A percentile compares a stretch with the other conserved stretches of the same genome.
Evolutionary conservation across 2,888 invertebrate species (phyloP).

Genomic region (Drosophila antonietae): DNA sequence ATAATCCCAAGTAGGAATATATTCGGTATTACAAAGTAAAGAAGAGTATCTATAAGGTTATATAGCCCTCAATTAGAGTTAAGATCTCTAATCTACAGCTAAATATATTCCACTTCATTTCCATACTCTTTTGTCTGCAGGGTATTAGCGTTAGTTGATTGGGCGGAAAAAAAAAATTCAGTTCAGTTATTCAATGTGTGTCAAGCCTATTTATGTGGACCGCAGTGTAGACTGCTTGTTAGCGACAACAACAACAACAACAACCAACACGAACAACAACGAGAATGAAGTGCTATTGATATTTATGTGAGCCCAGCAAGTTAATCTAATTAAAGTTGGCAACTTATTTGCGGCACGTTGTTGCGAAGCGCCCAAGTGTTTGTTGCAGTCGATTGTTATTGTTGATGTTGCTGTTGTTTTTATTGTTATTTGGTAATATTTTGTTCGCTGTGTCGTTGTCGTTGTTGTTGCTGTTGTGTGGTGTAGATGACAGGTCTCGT

Average conservation of each 20-base stretch:
- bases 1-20: too few species aligned
- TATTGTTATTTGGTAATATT: neutral
- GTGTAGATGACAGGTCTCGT: constrained; percentile 26
- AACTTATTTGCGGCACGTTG: constrained; percentile 39
- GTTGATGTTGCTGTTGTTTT: neutral
- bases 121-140: neutral
- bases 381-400: constrained; percentile 11
- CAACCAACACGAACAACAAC: neutral
- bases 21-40: too few species aligned
- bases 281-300: constrained; percentile 30
- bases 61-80: neutral
- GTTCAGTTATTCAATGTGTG: constrained; percentile 11
- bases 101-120: neutral
- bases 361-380: neutral
- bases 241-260: constrained; percentile 13
- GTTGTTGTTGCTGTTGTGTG: neutral
- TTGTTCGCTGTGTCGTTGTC: neutral
- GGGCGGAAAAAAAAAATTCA: neutral
- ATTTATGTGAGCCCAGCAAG: constrained; percentile 44
- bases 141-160: neutral
- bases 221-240: constrained; percentile 18
- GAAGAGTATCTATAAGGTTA: neutral
- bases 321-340: constrained; percentile 69
- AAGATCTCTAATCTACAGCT: neutral
- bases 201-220: constrained; percentile 21